A percentile compares a stretch with the other conserved stretches of the same genome.
Conservation (phyloP, 1,140 invertebrate species). For the Phthorimaea operculella region DNA sequence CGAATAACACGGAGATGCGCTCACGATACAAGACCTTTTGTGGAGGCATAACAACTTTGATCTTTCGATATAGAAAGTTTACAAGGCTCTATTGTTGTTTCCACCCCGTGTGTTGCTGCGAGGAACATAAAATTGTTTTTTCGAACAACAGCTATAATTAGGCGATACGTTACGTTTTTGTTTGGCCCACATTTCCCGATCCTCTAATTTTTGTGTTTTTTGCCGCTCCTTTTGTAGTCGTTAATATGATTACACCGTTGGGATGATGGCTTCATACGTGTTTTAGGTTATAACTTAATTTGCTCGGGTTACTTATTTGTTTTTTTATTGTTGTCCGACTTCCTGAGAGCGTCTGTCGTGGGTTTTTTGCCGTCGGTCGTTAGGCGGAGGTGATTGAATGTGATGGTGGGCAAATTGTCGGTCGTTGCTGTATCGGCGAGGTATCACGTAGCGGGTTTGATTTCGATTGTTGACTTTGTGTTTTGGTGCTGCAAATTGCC, state of each 20-base stretch:
- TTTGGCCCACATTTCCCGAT: conserved; percentile 67
- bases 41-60: too few species aligned
- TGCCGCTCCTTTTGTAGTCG: conserved; percentile 65
- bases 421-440: conserved; percentile 21
- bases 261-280: conserved; percentile 67
- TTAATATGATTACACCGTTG: conserved; percentile 67
- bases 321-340: conserved; percentile 62
- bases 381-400: conserved; percentile 61
- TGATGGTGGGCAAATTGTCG: conserved; percentile 53
- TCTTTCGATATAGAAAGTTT: not conserved
- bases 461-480: conserved; percentile 38
- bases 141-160: conserved; percentile 64
- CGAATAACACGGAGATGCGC: too few species aligned
- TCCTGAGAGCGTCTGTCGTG: conserved; percentile 58
- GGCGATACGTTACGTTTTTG: conserved; percentile 65
- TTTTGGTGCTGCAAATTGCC: conserved; percentile 28
- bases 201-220: conserved; percentile 66
- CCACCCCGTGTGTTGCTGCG: conserved; percentile 40
- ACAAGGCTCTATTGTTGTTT: conserved; percentile 12
- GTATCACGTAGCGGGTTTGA: conserved; percentile 36
- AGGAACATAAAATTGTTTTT: conserved; percentile 65
- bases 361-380: conserved; percentile 55
- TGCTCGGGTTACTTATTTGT: conserved; percentile 63
- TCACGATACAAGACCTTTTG: too few species aligned
- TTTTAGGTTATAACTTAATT: conserved; percentile 68